Base-by-base conservation (phyloP, 2,113 vertebrate genomes). In the Anguilla rostrata region DNA sequence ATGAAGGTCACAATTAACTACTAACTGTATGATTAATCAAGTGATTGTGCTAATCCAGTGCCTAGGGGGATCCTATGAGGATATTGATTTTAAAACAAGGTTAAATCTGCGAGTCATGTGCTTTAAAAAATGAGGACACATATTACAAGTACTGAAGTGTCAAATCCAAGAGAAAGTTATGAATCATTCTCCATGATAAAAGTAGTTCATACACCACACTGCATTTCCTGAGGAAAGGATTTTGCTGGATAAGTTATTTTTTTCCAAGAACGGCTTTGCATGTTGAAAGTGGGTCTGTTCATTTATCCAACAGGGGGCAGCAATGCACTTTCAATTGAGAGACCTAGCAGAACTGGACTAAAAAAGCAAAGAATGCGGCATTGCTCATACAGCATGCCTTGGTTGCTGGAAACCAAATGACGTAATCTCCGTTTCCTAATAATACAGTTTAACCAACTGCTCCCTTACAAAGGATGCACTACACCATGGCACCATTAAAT, bases 231-330 rank as follows among this genome's bases (percentile, higher is more conserved):
- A 71, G 18, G 22, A 71, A 71, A 84, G 12, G n/a, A 63, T 78
- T 84, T 78, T 75, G 41, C 39, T 34, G 2, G 41, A 26, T 3
- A 2, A 12, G 56, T 60, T 29, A 1, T 39, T 84, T 40, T 29
- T 46, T 53, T 60, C 26, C 20, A 22, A 41, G 29, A 71, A 6
- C 22, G 1, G 43, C 75, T 85, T 85, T 22, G 5, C 6, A 39
- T 40, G 53, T 60, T 29, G n/a, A 80, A 81, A 60, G 39, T 81
- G 26, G 16, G n/a, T 22, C 40, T 80, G 46, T 46, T 46, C 8
- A 63, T 63, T 78, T 26, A 0, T 90, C 87, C 93, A 92, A 41
- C 20, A 86, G 95, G 83, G 91, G 93, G 92, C 87, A 94, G 93
- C 89, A 92, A 43, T 90, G 84, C 3, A 41, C 87, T 85, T 66